Percentiles rank a stretch among this genome's conserved stretches.
These are phyloP conservation scores for Micromesistius poutassou DNA, from an alignment of 2,797 vertebrate genomes.

Conservation along the genomic window DNA sequence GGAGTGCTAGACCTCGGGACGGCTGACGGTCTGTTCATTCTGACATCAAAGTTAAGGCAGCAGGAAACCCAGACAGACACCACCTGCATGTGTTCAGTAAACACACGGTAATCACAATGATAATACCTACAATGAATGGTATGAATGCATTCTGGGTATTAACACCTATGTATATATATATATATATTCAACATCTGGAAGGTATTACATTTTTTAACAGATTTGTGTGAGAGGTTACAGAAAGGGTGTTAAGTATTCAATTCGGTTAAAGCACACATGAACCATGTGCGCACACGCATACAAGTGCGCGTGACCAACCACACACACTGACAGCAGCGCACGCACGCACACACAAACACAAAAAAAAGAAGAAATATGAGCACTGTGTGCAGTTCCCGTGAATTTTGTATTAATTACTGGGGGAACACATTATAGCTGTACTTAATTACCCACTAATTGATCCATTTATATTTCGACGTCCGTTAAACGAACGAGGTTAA, in stretches of 20 bases:
- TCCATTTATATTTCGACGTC: slow-evolving; percentile 69
- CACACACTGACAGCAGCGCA: slow-evolving; percentile 1
- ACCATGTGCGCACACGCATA: not conserved
- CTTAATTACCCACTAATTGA: slow-evolving; percentile 77
- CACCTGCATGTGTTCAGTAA: slow-evolving; percentile 71
- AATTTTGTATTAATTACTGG: slow-evolving; percentile 72
- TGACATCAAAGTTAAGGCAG: slow-evolving; percentile 71
- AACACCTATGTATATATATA: no score
- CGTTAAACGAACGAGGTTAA: slow-evolving; percentile 71
- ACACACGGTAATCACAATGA: slow-evolving; percentile 72
- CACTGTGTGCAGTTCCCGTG: slow-evolving; percentile 53
- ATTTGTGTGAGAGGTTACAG: slow-evolving; percentile 10
- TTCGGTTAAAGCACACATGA: slow-evolving; percentile 12
- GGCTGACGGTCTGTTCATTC: slow-evolving; percentile 69
- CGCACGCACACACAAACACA: not conserved
- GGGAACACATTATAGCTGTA: slow-evolving; percentile 68
- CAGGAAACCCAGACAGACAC: slow-evolving; percentile 72
- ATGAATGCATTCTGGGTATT: slow-evolving; percentile 30
- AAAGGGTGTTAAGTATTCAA: not conserved
- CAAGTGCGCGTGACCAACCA: slow-evolving; percentile 1
- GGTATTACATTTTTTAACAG: slow-evolving; percentile 36
- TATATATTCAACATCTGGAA: slow-evolving; percentile 20
- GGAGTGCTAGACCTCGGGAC: slow-evolving; percentile 69
- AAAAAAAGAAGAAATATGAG: not conserved
- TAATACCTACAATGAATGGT: slow-evolving; percentile 54